phyloP scores from a whole-genome alignment of 2,888 invertebrate species.

The Trachelus troglodyta region DNA sequence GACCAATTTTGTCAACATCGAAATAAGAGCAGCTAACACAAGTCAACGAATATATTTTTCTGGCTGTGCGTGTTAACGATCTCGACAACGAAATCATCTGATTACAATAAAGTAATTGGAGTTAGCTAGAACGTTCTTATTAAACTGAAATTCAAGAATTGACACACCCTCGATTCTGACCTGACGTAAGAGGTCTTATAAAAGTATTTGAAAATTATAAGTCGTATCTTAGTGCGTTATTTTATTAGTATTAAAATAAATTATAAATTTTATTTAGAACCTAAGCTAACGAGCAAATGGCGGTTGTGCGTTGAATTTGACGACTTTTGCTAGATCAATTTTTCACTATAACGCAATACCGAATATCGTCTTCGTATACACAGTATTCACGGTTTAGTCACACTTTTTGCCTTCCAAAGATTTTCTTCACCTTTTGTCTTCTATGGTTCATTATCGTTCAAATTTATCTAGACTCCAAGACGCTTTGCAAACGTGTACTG shows the following conservation, averaged over 20 bases:
- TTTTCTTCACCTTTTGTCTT: conserved; percentile 26
- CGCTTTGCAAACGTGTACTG: background rate
- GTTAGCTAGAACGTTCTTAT: background rate
- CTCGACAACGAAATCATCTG: conserved; percentile 46
- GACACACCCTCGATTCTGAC: background rate
- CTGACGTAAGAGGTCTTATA: background rate
- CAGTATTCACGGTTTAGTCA: conserved; percentile 46
- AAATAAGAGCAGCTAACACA: conserved; percentile 30
- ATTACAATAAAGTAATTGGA: background rate
- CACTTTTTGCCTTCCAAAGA: conserved; percentile 58
- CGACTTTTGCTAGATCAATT: background rate
- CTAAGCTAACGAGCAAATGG: background rate
- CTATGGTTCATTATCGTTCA: background rate
- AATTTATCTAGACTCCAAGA: background rate
- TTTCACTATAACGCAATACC: background rate
- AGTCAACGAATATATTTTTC: conserved; percentile 47
- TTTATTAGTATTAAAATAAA: background rate
- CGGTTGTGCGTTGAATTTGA: background rate
- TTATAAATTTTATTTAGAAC: background rate
- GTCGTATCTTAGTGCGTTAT: background rate
- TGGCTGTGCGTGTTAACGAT: conserved; percentile 23
- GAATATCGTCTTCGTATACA: conserved; percentile 22
- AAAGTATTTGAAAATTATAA: background rate
- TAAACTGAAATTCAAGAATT: background rate
- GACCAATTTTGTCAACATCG: conserved; percentile 49